These are phyloP conservation scores for Oxyteleia sp. DNA, from an alignment of 2,888 invertebrate species.

Conservation along the genomic window DNA sequence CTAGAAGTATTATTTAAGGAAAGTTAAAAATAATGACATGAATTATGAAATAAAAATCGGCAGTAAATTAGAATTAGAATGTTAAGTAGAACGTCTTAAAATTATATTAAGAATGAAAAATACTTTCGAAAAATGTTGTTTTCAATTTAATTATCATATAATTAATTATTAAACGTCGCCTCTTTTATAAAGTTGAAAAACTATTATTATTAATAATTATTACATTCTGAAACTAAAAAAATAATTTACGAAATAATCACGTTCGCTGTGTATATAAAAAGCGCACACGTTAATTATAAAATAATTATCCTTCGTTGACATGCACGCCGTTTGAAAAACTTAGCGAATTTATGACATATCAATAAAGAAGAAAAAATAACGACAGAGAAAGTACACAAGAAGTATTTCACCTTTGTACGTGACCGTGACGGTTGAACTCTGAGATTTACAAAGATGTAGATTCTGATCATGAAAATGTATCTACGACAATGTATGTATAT, in stretches of 20 bases:
- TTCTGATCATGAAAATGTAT: constrained; percentile 38
- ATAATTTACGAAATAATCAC: neutral
- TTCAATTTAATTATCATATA: neutral
- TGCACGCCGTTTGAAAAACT: neutral
- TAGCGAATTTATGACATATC: neutral
- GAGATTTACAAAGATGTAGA: constrained; percentile 38
- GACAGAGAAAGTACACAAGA: constrained; percentile 32
- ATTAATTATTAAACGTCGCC: no score
- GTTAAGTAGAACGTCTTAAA: neutral
- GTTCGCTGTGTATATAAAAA: neutral
- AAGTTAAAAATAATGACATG: neutral
- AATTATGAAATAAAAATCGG: neutral
- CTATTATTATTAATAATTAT: neutral
- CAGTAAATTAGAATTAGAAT: constrained; percentile 11
- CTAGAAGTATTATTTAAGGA: neutral
- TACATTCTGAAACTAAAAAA: neutral
- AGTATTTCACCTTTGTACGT: constrained; percentile 52
- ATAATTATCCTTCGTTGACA: neutral
- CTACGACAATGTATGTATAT: constrained; percentile 12
- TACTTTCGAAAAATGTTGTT: neutral
- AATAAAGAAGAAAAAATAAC: constrained; percentile 1
- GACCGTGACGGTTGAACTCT: constrained; percentile 47
- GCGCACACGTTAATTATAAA: neutral
- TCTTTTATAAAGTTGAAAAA: neutral
- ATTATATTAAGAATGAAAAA: neutral